A percentile compares a stretch with the other conserved stretches of the same genome.
These are phyloP conservation scores for Pyxicephalus adspersus DNA, from an alignment of 2,113 vertebrate species.

Conservation along the genomic window DNA sequence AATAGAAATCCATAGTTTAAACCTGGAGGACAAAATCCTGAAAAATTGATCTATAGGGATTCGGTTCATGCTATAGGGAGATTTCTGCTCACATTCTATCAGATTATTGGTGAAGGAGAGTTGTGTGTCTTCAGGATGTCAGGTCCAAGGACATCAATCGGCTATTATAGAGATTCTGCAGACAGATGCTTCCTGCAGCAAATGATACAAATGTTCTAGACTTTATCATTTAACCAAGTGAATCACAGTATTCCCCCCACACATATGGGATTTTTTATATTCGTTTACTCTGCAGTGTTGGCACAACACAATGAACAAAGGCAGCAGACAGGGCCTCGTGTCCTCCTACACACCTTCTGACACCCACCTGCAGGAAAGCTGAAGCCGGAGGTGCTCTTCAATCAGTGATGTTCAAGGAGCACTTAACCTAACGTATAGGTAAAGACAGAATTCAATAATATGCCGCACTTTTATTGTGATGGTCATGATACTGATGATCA, in stretches of 20 bases:
- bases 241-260: neutral
- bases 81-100: too few species aligned
- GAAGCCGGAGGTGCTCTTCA: neutral
- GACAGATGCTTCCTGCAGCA: neutral
- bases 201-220: neutral
- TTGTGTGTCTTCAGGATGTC: too few species aligned
- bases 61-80: too few species aligned
- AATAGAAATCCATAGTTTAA: too few species aligned
- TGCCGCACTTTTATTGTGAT: too few species aligned
- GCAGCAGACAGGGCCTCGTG: neutral
- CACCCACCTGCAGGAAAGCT: slow-evolving; percentile 16
- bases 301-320: slow-evolving; percentile 22
- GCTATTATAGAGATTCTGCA: neutral
- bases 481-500: too few species aligned
- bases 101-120: too few species aligned
- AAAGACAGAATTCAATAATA: too few species aligned
- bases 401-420: neutral
- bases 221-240: slow-evolving; percentile 12
- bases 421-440: too few species aligned
- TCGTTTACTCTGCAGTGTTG: slow-evolving; percentile 12
- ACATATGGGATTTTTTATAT: neutral
- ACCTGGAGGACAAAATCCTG: too few species aligned
- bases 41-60: too few species aligned
- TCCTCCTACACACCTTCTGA: neutral
- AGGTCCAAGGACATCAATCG: neutral